Evolutionary conservation across 1,140 invertebrate genomes (phyloP).

Genomic region (Drosophila orena): DNA sequence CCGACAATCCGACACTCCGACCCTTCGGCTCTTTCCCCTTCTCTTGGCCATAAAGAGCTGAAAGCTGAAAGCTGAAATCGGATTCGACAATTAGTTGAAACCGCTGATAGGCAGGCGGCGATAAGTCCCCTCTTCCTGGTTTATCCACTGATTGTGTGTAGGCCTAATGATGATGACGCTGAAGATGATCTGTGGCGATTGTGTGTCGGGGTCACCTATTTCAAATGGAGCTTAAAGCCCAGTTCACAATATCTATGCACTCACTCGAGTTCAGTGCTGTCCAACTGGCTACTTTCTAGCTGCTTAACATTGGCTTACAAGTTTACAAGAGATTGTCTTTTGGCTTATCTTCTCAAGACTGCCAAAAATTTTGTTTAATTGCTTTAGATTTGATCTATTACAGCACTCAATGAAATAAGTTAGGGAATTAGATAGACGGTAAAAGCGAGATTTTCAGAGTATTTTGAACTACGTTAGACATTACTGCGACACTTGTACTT

Average conservation of each 20-base stretch:
- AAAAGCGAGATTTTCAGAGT: too few species aligned
- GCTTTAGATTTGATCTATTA: too few species aligned
- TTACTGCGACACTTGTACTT: not conserved
- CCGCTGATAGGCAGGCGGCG: constrained; percentile 27
- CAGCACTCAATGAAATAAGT: too few species aligned
- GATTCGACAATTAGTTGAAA: constrained; percentile 37
- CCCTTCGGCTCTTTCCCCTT: not conserved
- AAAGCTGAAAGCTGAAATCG: not conserved
- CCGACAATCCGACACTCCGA: not conserved
- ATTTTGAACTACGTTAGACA: not conserved
- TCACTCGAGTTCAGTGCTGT: not conserved
- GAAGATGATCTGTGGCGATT: constrained; percentile 36
- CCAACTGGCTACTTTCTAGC: not conserved
- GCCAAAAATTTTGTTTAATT: too few species aligned
- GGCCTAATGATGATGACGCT: constrained; percentile 39
- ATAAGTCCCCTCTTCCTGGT: constrained; percentile 4
- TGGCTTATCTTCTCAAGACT: too few species aligned
- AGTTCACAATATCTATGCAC: constrained; percentile 2
- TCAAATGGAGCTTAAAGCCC: constrained; percentile 2
- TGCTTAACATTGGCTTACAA: too few species aligned
- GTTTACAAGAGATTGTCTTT: too few species aligned
- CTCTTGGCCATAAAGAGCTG: not conserved
- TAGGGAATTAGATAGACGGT: not conserved
- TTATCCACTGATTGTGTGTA: constrained; percentile 16
- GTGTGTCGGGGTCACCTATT: constrained; percentile 31